Evolutionary conservation across 2,797 vertebrate genomes (phyloP).

Genomic region (Sebastolobus alascanus): DNA sequence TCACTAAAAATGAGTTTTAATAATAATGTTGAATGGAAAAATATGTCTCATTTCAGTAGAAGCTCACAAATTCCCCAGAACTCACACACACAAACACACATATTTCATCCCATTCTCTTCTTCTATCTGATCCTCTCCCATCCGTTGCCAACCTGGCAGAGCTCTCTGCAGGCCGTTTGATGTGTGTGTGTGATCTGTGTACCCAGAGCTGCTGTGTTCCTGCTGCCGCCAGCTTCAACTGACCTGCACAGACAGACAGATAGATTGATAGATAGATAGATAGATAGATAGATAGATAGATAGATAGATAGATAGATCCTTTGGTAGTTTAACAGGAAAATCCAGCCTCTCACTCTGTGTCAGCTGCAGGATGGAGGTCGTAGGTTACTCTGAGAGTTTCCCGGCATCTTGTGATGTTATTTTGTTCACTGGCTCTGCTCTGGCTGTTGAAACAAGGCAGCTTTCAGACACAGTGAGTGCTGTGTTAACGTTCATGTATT

Average conservation of each 20-base stretch:
- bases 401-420: constrained; percentile 28
- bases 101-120: constrained; percentile 24
- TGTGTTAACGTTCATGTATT: constrained; percentile 40
- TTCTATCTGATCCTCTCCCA: constrained; percentile 11
- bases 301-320: not conserved
- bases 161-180: constrained; percentile 20
- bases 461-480: constrained; percentile 35
- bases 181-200: constrained; percentile 36
- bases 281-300: not conserved
- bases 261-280: not conserved
- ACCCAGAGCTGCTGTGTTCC: constrained; percentile 13
- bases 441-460: constrained; percentile 36
- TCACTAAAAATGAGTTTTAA: not conserved
- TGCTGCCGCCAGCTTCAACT: constrained; percentile 7
- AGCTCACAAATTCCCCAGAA: constrained; percentile 26
- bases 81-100: not conserved
- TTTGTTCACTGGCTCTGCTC: constrained; percentile 17
- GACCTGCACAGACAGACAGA: not conserved
- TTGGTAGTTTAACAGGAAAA: not conserved
- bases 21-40: constrained; percentile 19
- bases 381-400: not conserved
- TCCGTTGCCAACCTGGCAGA: constrained; percentile 17
- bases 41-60: constrained; percentile 24
- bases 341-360: not conserved
- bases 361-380: constrained; percentile 2